These are phyloP conservation scores for Eulemur mongoz DNA, from an alignment of 2,797 vertebrate genomes.

Conservation along the genomic window DNA sequence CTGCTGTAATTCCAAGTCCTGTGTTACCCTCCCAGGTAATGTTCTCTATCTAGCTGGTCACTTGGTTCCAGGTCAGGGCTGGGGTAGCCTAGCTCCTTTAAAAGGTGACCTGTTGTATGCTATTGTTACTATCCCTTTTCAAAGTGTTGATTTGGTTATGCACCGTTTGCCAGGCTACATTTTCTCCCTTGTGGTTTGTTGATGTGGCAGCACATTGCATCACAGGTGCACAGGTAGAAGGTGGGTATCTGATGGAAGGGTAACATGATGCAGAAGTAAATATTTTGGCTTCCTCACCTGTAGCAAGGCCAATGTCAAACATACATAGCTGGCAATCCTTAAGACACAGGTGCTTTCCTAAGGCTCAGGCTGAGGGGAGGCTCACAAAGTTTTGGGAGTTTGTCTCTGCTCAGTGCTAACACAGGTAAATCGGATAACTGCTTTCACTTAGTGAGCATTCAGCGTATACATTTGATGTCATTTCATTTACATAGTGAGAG, in stretches of 20 bases:
- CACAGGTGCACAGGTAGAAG: background rate
- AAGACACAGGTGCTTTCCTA: background rate
- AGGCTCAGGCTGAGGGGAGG: background rate
- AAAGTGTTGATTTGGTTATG: slow-evolving; percentile 5
- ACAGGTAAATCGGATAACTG: background rate
- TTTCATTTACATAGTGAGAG: background rate
- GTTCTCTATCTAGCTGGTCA: slow-evolving; percentile 40
- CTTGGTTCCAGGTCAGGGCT: slow-evolving; percentile 59
- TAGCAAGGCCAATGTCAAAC: background rate
- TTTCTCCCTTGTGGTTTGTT: slow-evolving; percentile 37
- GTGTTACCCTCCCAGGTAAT: background rate
- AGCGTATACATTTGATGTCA: background rate
- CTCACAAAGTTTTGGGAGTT: background rate
- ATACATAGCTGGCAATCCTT: background rate
- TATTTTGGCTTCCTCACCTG: slow-evolving; percentile 7
- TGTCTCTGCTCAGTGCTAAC: background rate
- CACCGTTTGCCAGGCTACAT: background rate
- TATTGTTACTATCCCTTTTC: background rate
- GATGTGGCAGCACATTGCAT: background rate
- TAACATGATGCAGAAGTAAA: background rate
- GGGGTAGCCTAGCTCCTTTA: slow-evolving; percentile 53
- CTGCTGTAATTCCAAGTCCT: slow-evolving; percentile 31
- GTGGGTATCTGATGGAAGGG: slow-evolving; percentile 1
- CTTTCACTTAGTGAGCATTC: background rate
- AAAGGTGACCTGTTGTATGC: slow-evolving; percentile 54